Conservation (phyloP, 2,888 invertebrate genomes). For the Callyntrura guangdongensis region DNA sequence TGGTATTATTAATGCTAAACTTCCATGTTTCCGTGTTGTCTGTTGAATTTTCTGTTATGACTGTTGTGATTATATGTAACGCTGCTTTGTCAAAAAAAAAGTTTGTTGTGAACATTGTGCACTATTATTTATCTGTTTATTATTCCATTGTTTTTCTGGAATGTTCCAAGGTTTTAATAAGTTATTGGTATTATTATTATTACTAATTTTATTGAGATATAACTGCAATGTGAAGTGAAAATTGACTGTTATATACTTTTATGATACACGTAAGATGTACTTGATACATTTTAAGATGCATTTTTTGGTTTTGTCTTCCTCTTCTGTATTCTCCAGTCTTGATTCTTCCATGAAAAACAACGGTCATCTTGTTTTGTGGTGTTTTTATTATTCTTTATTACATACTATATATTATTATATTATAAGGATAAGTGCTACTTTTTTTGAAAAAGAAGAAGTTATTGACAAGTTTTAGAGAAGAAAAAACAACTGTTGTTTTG, state of each 20-base stretch:
- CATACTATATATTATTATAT: conserved; percentile 14
- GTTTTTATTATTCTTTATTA: conserved; percentile 51
- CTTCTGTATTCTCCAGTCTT: conserved; percentile 66
- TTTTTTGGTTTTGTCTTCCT: conserved; percentile 70
- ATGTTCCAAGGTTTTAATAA: conserved; percentile 69
- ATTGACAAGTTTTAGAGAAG: conserved; percentile 50
- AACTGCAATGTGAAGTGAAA: conserved; percentile 14
- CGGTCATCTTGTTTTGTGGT: conserved; percentile 37
- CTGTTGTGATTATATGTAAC: background rate
- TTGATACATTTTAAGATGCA: conserved; percentile 61
- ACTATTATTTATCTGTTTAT: conserved; percentile 1
- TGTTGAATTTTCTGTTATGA: conserved; percentile 19
- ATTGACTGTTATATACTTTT: conserved; percentile 27
- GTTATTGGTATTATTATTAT: conserved; percentile 50
- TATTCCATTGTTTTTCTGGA: conserved; percentile 1
- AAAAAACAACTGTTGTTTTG: conserved; percentile 60
- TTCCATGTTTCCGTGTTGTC: background rate
- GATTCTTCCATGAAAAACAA: conserved; percentile 45
- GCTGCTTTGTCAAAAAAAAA: conserved; percentile 17
- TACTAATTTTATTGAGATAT: background rate
- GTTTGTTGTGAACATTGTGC: background rate
- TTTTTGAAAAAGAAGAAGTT: conserved; percentile 36
- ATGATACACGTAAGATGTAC: too few species aligned
- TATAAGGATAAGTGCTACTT: conserved; percentile 18
- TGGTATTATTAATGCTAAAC: background rate